Evolutionary conservation across 2,113 vertebrate species (phyloP).

Genomic region (Polyodon spathula): DNA sequence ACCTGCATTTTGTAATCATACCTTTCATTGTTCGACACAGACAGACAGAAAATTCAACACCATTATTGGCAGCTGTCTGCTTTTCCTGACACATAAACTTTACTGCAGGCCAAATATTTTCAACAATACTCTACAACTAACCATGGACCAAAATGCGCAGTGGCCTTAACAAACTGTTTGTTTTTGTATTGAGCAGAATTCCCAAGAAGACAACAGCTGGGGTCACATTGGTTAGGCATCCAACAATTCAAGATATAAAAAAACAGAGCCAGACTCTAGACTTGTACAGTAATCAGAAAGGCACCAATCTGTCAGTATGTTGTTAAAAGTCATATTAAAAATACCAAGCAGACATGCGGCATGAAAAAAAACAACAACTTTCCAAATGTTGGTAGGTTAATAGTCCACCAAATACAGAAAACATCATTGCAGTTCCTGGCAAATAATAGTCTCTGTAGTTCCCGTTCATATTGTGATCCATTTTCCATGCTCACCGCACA

Average conservation of each 20-base stretch:
- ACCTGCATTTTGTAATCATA: too few species aligned
- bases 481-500: conserved; percentile 15
- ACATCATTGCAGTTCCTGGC: not conserved
- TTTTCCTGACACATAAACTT: not conserved
- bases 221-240: too few species aligned
- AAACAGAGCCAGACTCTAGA: too few species aligned
- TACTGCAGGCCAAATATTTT: too few species aligned
- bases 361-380: conserved; percentile 43
- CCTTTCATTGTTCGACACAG: conserved; percentile 15
- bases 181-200: too few species aligned
- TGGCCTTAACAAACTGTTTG: not conserved
- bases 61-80: not conserved
- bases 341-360: conserved; percentile 14
- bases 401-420: not conserved
- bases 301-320: conserved; percentile 5
- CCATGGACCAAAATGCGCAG: not conserved
- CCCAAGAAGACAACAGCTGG: too few species aligned
- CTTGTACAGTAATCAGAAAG: not conserved
- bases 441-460: conserved; percentile 3
- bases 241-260: too few species aligned
- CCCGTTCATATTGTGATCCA: conserved; percentile 28
- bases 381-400: too few species aligned
- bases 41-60: conserved; percentile 12
- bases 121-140: too few species aligned
- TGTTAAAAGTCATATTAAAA: not conserved